Evolutionary conservation across 2,113 vertebrate genomes (phyloP), one percentile per base, ranked within the genome.

Genomic region (Nicator chloris): DNA sequence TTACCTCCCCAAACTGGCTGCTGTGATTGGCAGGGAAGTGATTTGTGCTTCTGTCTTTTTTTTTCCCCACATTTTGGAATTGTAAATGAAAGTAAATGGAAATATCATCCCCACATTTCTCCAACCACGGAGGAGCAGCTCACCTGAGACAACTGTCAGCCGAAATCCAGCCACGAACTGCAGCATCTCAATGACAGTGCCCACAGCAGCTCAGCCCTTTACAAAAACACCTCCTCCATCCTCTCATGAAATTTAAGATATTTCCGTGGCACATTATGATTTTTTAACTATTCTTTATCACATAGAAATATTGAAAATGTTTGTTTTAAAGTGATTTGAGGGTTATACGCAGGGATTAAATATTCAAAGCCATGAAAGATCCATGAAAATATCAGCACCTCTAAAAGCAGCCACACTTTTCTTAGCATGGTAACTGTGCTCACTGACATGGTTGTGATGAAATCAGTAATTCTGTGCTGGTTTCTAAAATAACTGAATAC

Each of bases 171-270:
- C 0, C 44, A 76, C 0, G 4, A 93, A 91, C 2, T 33, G 3
- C 2, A 77, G 11, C 4, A 1, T 73, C 16, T 90, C 91, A 23
- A 7, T 20, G 8, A 21, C 1, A 4, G 0, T 0, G 0, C 21
- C 73, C 88, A 92, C 88, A 70, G 79, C 61, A 88, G 60, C 60
- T 79, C 75, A 57, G 28, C n/a, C 60, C 86, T 93, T 85, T 75
- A 57, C 65, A 93, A 85, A 89, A 96, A 75, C 54, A 9, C 11
- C 11, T 20, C n/a, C 30, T 63, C 17, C 11, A 0, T 10, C 13
- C 45, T 51, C n/a, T 70, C 47, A 11, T 42, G 11, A 71, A 49
- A 44, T 70, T 4, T 12, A n/a, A 65, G 27, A 15, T 4, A 7
- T 26, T 92, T 64, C 72, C 49, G 14, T 11, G 14, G 51, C 57